Conservation (phyloP, 2,888 invertebrate genomes). For the Cremastinae sp. region DNA sequence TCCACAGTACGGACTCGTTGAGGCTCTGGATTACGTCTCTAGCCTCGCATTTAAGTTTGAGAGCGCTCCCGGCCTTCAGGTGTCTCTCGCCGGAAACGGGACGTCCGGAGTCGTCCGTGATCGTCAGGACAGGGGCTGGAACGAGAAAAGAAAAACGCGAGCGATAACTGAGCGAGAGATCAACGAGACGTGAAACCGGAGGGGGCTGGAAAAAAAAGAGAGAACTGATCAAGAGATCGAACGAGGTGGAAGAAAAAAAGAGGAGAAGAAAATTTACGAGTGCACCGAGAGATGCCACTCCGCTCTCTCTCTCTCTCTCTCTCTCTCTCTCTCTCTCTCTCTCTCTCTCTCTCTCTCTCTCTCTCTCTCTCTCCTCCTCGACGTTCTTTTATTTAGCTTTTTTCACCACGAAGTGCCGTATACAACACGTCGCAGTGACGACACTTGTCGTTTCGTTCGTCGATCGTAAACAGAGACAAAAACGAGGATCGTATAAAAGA, state of each 20-base stretch:
- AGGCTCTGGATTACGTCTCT: conserved; percentile 78
- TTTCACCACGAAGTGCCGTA: conserved; percentile 33
- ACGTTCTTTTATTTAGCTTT: conserved; percentile 27
- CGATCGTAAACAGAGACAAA: conserved; percentile 25
- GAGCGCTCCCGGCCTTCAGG: conserved; percentile 83
- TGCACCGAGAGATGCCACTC: neutral
- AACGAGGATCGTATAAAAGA: conserved; percentile 20
- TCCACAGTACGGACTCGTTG: conserved; percentile 82
- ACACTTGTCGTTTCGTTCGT: conserved; percentile 9
- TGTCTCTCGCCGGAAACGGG: conserved; percentile 83
- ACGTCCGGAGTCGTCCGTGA: conserved; percentile 83
- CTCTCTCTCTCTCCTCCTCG: too few species aligned
- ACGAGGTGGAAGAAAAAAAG: neutral
- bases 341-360: too few species aligned
- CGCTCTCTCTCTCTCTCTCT: too few species aligned
- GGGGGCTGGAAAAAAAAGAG: conserved; percentile 45
- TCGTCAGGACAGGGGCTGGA: conserved; percentile 83
- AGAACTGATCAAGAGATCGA: neutral
- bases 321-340: too few species aligned
- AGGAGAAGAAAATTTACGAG: neutral
- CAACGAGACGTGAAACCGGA: neutral
- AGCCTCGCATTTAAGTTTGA: conserved; percentile 82
- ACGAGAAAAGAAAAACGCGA: conserved; percentile 34
- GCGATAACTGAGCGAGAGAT: conserved; percentile 6
- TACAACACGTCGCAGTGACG: neutral